A percentile compares a stretch with the other conserved stretches of the same genome.
Conservation (phyloP, 1,140 invertebrate species). For the Harpegnathos saltator region DNA sequence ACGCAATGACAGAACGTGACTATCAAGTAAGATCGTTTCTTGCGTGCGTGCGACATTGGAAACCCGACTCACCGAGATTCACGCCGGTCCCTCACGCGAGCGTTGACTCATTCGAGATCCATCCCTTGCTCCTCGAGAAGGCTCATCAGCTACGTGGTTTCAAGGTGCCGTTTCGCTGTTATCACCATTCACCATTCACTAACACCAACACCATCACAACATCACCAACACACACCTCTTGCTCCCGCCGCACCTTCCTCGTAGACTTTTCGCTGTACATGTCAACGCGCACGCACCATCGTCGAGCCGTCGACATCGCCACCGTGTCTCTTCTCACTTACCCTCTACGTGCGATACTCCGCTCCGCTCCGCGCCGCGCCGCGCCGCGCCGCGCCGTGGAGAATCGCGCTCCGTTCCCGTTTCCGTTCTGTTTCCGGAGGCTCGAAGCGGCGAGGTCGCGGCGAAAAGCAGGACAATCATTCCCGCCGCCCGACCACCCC, state of each 20-base stretch:
- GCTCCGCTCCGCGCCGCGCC: too few species aligned
- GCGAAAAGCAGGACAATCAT: conserved; percentile 28
- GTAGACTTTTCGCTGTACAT: neutral
- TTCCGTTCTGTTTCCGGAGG: neutral
- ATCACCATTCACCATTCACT: conserved; percentile 8
- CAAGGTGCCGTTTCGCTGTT: neutral
- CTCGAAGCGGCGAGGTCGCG: neutral
- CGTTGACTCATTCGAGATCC: conserved; percentile 16
- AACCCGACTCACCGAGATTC: neutral
- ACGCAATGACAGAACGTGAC: too few species aligned
- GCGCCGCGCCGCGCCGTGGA: too few species aligned
- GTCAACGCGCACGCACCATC: neutral
- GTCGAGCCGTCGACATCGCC: conserved; percentile 22
- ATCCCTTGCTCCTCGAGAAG: neutral
- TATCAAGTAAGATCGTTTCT: neutral
- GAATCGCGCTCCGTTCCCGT: neutral
- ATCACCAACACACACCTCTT: neutral
- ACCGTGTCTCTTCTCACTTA: neutral
- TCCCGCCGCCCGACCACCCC: neutral
- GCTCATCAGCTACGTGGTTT: neutral
- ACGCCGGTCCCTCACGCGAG: neutral
- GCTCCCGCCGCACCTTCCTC: neutral
- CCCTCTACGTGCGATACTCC: neutral
- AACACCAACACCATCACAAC: neutral
- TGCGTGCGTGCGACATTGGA: neutral